Evolutionary conservation across 2,113 vertebrate genomes (phyloP).

Genomic region (Erythrocercus mccallii): DNA sequence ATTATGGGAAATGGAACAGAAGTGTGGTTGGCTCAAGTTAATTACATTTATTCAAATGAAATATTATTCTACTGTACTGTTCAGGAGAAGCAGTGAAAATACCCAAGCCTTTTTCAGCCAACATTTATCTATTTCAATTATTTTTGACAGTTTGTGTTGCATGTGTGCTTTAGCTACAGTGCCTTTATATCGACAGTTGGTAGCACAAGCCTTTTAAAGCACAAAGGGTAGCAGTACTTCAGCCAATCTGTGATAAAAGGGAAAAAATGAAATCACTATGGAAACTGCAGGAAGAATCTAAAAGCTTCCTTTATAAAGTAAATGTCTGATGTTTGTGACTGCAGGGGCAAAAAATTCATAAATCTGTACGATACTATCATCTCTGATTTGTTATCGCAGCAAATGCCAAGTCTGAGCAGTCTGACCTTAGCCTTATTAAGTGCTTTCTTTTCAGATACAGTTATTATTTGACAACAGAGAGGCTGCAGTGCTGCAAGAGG

Average conservation of each 20-base stretch:
- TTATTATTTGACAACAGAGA: conserved; percentile 71
- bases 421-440: conserved; percentile 79
- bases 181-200: conserved; percentile 75
- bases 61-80: conserved; percentile 46
- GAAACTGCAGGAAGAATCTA: conserved; percentile 84
- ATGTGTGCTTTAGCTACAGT: conserved; percentile 66
- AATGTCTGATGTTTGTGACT: conserved; percentile 83
- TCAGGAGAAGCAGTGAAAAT: conserved; percentile 40
- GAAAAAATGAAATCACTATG: conserved; percentile 84
- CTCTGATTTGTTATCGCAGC: conserved; percentile 77
- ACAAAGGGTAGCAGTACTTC: conserved; percentile 79
- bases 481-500: conserved; percentile 51
- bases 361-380: conserved; percentile 78
- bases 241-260: conserved; percentile 84
- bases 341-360: conserved; percentile 79
- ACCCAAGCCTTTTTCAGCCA: conserved; percentile 29
- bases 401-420: conserved; percentile 74
- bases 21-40: conserved; percentile 56
- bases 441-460: conserved; percentile 66
- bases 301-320: conserved; percentile 84
- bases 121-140: conserved; percentile 70
- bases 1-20: conserved; percentile 34
- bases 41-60: conserved; percentile 67
- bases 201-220: conserved; percentile 78
- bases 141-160: conserved; percentile 67